A percentile compares a stretch with the other conserved stretches of the same genome.
These are phyloP conservation scores for Clanis bilineata DNA, from an alignment of 2,888 invertebrate genomes.

Conservation along the genomic window DNA sequence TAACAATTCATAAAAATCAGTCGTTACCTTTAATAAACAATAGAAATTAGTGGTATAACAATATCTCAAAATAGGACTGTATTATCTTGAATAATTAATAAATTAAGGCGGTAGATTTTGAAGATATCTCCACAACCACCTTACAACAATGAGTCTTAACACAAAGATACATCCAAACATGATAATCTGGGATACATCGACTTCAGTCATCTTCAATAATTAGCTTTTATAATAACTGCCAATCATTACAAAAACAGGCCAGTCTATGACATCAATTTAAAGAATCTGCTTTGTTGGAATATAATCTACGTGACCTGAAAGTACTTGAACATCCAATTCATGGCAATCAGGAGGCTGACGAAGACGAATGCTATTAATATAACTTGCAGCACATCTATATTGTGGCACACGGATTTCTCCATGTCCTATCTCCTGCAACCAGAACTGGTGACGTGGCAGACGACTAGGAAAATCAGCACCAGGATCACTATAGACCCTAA, in stretches of 20 bases:
- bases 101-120: conserved; percentile 30
- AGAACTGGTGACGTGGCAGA: conserved; percentile 62
- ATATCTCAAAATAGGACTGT: not conserved
- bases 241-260: too few species aligned
- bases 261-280: not conserved
- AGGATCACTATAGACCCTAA: conserved; percentile 61
- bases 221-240: too few species aligned
- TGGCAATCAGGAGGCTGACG: conserved; percentile 53
- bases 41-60: not conserved
- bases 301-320: conserved; percentile 44
- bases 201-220: not conserved
- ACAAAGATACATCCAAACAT: conserved; percentile 43
- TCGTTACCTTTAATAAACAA: not conserved
- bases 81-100: not conserved
- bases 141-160: conserved; percentile 47
- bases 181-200: conserved; percentile 31
- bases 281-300: too few species aligned
- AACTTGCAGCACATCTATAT: conserved; percentile 52
- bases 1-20: not conserved
- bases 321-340: conserved; percentile 69
- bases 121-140: conserved; percentile 48
- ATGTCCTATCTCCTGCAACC: conserved; percentile 47
- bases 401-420: conserved; percentile 40
- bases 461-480: conserved; percentile 56
- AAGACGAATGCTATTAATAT: conserved; percentile 59